phyloP scores from a whole-genome alignment of 2,888 invertebrate species.

The Encarsia formosa region DNA sequence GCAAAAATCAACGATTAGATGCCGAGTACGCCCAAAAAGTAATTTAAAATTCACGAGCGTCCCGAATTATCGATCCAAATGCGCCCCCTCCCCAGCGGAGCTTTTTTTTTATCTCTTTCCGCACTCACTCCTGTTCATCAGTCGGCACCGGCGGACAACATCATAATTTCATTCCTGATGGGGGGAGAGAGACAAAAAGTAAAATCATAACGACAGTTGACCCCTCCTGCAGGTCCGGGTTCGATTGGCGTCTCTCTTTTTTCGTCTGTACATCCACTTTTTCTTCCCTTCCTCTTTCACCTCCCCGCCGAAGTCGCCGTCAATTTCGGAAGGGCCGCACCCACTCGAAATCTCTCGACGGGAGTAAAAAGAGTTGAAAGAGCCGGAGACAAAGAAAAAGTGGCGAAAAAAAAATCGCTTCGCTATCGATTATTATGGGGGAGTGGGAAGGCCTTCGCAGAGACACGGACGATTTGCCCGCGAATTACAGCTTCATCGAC shows the following conservation, averaged over 20 bases:
- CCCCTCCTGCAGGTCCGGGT: too few species aligned
- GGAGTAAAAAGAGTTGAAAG: slow-evolving; percentile 9
- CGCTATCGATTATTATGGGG: neutral
- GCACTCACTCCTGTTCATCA: neutral
- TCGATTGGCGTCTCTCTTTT: too few species aligned
- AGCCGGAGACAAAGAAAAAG: neutral
- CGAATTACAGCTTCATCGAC: too few species aligned
- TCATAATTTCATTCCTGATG: slow-evolving; percentile 19
- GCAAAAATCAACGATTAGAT: too few species aligned
- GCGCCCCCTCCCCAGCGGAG: too few species aligned
- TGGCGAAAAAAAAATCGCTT: neutral
- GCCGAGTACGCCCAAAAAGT: too few species aligned
- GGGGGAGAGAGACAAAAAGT: slow-evolving; percentile 16
- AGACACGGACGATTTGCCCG: too few species aligned
- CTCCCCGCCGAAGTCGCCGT: slow-evolving; percentile 6
- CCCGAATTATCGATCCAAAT: too few species aligned
- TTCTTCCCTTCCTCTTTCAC: slow-evolving; percentile 17
- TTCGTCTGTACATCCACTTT: too few species aligned
- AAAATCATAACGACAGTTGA: slow-evolving; percentile 24
- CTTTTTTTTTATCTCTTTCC: too few species aligned
- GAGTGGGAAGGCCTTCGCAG: slow-evolving; percentile 1
- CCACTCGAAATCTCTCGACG: slow-evolving; percentile 23
- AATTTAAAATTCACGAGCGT: too few species aligned
- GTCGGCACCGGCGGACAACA: slow-evolving; percentile 7
- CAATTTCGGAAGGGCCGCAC: slow-evolving; percentile 14